Evolutionary conservation across 1,140 invertebrate species (phyloP).

Genomic region (Acyrthosiphon pisum): DNA sequence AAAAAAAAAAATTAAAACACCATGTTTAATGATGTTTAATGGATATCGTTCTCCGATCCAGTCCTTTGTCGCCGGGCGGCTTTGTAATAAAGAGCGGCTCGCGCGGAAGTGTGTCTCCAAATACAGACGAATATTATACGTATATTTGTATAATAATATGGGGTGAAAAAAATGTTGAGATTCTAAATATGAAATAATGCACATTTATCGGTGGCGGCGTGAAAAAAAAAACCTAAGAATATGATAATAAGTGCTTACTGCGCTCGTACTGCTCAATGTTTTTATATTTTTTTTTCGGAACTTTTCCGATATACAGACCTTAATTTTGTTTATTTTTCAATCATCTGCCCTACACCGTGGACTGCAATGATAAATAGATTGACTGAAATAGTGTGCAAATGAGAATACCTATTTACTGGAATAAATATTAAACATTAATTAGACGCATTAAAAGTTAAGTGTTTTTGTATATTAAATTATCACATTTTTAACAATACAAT

Average conservation of each 20-base stretch:
- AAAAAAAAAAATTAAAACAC: conserved; percentile 29
- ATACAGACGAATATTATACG: background rate
- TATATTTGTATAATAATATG: background rate
- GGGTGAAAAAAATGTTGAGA: background rate
- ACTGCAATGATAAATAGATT: background rate
- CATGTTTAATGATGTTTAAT: conserved; percentile 55
- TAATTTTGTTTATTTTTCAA: conserved; percentile 15
- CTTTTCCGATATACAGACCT: background rate
- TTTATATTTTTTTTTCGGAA: background rate
- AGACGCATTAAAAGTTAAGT: no score
- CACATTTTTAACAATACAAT: no score
- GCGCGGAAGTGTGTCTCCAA: conserved; percentile 14
- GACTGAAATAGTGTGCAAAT: background rate
- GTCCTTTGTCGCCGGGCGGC: conserved; percentile 12
- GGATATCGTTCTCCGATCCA: conserved; percentile 39
- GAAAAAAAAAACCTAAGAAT: background rate
- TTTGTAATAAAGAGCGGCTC: background rate
- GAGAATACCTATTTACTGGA: no score
- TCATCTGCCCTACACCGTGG: background rate
- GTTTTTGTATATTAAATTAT: no score
- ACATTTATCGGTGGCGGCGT: background rate
- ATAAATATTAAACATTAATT: no score
- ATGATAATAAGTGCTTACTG: background rate
- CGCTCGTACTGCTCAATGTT: background rate
- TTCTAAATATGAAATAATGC: background rate